A percentile compares a stretch with the other conserved stretches of the same genome.
phyloP scores from a whole-genome alignment of 1,140 invertebrate genomes.

The Ceratina japonica region DNA sequence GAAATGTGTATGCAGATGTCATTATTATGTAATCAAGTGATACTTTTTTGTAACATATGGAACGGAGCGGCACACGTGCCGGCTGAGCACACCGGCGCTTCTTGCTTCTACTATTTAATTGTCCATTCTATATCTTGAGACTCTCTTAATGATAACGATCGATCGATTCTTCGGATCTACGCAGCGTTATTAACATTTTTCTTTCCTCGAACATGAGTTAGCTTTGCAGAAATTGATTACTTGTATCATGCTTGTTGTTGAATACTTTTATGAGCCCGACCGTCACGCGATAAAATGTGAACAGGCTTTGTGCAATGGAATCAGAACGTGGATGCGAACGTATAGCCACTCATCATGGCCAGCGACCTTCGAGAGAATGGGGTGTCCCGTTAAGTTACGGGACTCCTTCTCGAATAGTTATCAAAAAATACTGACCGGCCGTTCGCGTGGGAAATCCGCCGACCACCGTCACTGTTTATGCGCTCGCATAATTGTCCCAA shows the following conservation, averaged over 20 bases:
- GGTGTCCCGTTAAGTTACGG: constrained; percentile 50
- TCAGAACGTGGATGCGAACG: constrained; percentile 19
- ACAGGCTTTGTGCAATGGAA: constrained; percentile 1
- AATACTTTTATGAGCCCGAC: no score
- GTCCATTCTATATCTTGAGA: neutral
- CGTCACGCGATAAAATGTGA: neutral
- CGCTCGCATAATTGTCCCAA: neutral
- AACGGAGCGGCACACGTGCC: constrained; percentile 47
- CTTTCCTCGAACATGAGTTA: no score
- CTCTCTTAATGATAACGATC: neutral
- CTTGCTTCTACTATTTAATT: neutral
- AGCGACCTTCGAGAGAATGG: constrained; percentile 41
- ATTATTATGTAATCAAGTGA: constrained; percentile 7
- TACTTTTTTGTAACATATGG: constrained; percentile 54
- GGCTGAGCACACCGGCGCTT: constrained; percentile 3
- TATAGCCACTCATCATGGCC: constrained; percentile 38
- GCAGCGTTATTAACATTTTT: no score
- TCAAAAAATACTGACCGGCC: constrained; percentile 19
- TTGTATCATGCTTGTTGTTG: no score
- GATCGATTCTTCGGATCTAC: neutral
- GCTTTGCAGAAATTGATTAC: no score
- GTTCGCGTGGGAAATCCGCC: neutral
- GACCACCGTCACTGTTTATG: no score
- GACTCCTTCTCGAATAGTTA: constrained; percentile 21
- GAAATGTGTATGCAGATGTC: neutral